Base-by-base conservation (phyloP, 2,888 invertebrate species). In the Elysia crispata region DNA sequence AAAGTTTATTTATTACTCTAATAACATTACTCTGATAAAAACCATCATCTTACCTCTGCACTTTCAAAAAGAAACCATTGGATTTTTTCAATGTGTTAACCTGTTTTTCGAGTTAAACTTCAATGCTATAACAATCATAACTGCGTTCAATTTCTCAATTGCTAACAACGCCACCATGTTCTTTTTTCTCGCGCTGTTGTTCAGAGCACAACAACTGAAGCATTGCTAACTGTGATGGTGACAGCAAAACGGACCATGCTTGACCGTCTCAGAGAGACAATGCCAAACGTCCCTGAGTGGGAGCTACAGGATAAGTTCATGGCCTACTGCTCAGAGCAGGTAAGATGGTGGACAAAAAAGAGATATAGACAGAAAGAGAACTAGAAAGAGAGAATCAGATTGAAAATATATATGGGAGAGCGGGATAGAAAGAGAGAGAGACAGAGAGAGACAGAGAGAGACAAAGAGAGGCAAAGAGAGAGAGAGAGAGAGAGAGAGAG, bases 251-350 rank as follows among this genome's bases (percentile, higher is more conserved):
- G 80, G 20, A 31, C 28, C 33, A 80, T 80, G 80, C n/a, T 80
- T 30, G 72, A 41, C 15, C 8, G 1, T 5, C 72, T 80, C 11
- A 70, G n/a, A 30, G 50, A 60, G 6, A 28, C 15, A 0, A 5
- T 33, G 20, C 50, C 70, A 0, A 49, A 62, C 18, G 28, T 28
- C 25, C 20, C 50, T 11, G 76, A 80, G 60, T 76, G 60, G 70
- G 23, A 70, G 41, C 60, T 80, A n/a, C 74, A 67, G 69, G 76
- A 80, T 25, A 80, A 64, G 31, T 64, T 80, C 41, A 70, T 80
- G 70, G 80, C 60, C 50, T 80, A 80, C 64, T 80, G 80, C 62
- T 80, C 80, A 0, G 80, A 80, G 64, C 80, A 80, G 80, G 79
- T 79, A 15, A n/a, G 33, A 25, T 67, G 15, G 25, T 5, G 6